Conservation (phyloP, 2,888 invertebrate genomes). For the Idaea biselata region DNA sequence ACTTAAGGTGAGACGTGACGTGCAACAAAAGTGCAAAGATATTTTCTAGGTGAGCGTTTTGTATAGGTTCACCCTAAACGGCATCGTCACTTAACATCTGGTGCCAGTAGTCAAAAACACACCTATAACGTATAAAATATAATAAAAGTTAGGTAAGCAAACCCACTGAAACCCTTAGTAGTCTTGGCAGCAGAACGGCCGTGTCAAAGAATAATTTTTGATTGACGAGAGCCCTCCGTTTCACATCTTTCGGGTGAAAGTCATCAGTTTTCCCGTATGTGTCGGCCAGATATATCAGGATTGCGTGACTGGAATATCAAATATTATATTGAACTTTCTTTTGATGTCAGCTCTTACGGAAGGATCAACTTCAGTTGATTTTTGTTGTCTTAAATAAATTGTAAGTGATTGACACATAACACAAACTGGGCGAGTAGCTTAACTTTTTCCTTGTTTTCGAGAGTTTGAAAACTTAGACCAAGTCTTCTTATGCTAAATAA, state of each 20-base stretch:
- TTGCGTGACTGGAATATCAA: conserved; percentile 42
- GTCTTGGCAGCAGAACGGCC: conserved; percentile 49
- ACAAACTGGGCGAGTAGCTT: no score
- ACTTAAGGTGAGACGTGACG: no score
- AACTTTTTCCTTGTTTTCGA: conserved; percentile 37
- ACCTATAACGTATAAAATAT: no score
- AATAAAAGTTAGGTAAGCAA: conserved; percentile 34
- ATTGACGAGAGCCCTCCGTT: conserved; percentile 64
- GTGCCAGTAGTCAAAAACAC: no score
- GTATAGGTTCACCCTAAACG: no score
- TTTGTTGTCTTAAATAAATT: conserved; percentile 1
- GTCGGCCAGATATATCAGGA: conserved; percentile 56
- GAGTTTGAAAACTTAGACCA: no score
- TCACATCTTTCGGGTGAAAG: conserved; percentile 74
- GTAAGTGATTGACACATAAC: neutral
- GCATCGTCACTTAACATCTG: no score
- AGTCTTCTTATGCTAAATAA: no score
- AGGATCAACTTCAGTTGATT: conserved; percentile 2
- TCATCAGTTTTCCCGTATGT: conserved; percentile 68
- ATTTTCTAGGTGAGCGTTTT: no score
- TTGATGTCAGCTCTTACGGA: conserved; percentile 18
- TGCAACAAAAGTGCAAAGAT: no score
- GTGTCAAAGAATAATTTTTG: conserved; percentile 69
- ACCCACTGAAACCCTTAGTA: conserved; percentile 41
- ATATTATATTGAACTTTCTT: conserved; percentile 29